Conservation (phyloP, 2,797 vertebrate genomes). For the Limnodromus scolopaceus region DNA sequence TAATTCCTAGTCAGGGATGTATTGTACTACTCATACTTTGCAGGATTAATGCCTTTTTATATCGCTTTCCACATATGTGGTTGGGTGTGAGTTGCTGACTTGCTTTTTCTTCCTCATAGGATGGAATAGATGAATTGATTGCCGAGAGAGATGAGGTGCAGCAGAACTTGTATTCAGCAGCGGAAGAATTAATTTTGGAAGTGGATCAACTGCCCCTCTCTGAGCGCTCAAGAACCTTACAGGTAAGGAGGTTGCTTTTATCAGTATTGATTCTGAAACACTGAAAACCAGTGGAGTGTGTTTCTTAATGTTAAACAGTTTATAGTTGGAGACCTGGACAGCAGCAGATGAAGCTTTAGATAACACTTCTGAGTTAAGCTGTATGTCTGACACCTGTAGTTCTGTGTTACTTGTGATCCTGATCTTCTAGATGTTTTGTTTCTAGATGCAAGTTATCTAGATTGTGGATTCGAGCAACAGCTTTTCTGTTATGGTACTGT, state of each 20-base stretch:
- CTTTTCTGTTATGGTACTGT: neutral
- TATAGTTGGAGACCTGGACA: neutral
- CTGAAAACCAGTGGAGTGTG: neutral
- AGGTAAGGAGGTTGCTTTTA: constrained; percentile 59
- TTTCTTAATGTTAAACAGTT: neutral
- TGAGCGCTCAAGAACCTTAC: constrained; percentile 68
- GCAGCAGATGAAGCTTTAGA: neutral
- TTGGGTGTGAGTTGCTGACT: neutral
- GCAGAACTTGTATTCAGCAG: constrained; percentile 60
- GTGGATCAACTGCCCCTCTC: constrained; percentile 71
- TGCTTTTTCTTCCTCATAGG: constrained; percentile 42
- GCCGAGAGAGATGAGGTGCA: constrained; percentile 72
- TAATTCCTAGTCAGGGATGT: neutral
- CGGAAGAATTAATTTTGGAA: constrained; percentile 75
- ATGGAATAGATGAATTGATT: constrained; percentile 72
- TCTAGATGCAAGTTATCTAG: neutral
- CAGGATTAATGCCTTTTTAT: neutral
- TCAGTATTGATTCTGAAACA: neutral
- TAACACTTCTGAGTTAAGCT: neutral
- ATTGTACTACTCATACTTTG: neutral
- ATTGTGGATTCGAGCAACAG: neutral
- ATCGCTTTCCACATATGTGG: neutral
- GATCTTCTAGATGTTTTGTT: neutral
- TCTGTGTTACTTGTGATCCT: neutral
- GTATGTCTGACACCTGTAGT: neutral